Evolutionary conservation across 2,888 invertebrate species (phyloP).

Genomic region (Synanthedon tipuliformis): DNA sequence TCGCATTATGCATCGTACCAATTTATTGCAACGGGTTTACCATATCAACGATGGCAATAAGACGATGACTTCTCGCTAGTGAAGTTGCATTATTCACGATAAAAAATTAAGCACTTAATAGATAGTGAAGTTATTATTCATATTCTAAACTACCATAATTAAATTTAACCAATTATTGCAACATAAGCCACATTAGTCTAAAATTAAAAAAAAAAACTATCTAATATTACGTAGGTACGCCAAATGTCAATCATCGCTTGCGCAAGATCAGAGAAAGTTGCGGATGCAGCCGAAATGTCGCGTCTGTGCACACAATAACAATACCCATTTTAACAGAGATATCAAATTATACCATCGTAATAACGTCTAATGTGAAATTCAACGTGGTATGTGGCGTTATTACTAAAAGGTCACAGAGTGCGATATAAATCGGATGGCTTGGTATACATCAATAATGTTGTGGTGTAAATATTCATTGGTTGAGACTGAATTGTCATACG

Average conservation of each 20-base stretch:
- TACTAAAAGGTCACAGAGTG: slow-evolving; percentile 24
- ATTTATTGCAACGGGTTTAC: not conserved
- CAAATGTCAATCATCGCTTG: slow-evolving; percentile 54
- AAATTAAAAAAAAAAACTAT: too few species aligned
- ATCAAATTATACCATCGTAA: slow-evolving; percentile 18
- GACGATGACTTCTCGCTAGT: not conserved
- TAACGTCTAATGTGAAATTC: slow-evolving; percentile 1
- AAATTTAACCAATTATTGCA: too few species aligned
- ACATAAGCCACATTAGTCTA: too few species aligned
- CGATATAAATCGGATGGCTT: slow-evolving; percentile 26
- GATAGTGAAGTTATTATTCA: too few species aligned
- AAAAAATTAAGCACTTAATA: too few species aligned
- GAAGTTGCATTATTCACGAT: too few species aligned
- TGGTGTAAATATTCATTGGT: slow-evolving; percentile 59
- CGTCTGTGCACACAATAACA: slow-evolving; percentile 24
- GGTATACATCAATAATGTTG: slow-evolving; percentile 35
- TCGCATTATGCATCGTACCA: not conserved
- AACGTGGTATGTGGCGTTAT: slow-evolving; percentile 2
- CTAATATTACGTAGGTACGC: slow-evolving; percentile 23
- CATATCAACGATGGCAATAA: not conserved
- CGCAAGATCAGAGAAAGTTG: slow-evolving; percentile 51
- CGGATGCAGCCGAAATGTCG: slow-evolving; percentile 34
- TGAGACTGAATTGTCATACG: slow-evolving; percentile 32
- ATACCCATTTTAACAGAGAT: slow-evolving; percentile 16
- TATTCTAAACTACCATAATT: too few species aligned